Evolutionary conservation across 2,888 invertebrate species (phyloP), one percentile per base, ranked within the genome.

Genomic region (Galerucella pusilla): DNA sequence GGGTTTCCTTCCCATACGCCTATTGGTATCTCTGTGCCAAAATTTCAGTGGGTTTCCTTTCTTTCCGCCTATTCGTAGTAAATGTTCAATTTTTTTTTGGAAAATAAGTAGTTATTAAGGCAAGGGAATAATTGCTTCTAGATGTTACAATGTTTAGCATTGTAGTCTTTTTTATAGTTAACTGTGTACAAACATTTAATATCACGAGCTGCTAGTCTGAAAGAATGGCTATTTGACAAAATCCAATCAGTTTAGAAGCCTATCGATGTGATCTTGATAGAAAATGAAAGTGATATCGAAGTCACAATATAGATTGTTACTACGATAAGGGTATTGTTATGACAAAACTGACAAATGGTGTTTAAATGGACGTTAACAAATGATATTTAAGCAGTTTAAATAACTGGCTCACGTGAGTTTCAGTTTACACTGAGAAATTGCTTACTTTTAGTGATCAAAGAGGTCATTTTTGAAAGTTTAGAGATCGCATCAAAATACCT

Each of bases 261-360:
- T 59, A 45, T 60, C 60, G 16, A 46, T 60, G 14, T 12, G 46
- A 63, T 60, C 61, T 70, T 70, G 61, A 52, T 28, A 60, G 67
- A 74, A 70, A 70, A 70, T 73, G 71, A 71, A 76, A 73, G 74
- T 75, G 77, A 78, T 77, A 78, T 66, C 68, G 71, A 52, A 61
- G 65, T 69, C 71, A 71, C 52, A 54, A 61, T 69, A 71, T 12
- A 64, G 68, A 66, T 65, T 46, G 52, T 73, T 65, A 52, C 59
- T 61, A 54, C 68, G 77, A 74, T 73, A 74, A 25, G 60, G 60
- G 73, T 45, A 75, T 77, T 75, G 77, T 77, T 75, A 73, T 75
- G 75, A 77, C 77, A 74, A 74, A 75, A 75, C 69, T 77, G 77
- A 77, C 73, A 71, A 71, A 77, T 77, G 77, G 69, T 71, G 20